A percentile compares a stretch with the other conserved stretches of the same genome.
phyloP scores from a whole-genome alignment of 2,888 invertebrate genomes.

The Timandra comae region DNA sequence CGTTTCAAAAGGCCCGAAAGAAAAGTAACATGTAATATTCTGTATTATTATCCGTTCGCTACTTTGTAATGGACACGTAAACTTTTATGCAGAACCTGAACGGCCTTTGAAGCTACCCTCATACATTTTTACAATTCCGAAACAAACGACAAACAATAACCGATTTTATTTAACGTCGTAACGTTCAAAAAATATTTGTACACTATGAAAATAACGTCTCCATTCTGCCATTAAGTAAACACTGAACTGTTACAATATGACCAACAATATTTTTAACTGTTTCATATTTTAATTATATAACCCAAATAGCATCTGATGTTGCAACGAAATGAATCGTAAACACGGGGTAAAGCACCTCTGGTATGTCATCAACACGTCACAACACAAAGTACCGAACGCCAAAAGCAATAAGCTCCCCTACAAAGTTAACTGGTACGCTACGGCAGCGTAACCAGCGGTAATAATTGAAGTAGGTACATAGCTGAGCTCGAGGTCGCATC shows the following conservation, averaged over 20 bases:
- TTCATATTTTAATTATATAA: no score
- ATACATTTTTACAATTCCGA: slow-evolving; percentile 22
- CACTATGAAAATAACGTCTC: no score
- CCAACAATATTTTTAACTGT: no score
- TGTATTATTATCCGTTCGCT: slow-evolving; percentile 46
- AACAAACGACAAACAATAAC: slow-evolving; percentile 7
- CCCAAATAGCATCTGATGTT: no score
- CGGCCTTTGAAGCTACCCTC: slow-evolving; percentile 30
- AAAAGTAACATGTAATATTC: slow-evolving; percentile 47
- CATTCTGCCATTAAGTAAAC: no score
- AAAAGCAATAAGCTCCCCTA: slow-evolving; percentile 8
- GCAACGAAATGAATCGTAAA: slow-evolving; percentile 6
- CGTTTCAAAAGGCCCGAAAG: slow-evolving; percentile 43
- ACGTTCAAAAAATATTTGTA: no score
- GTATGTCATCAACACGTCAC: slow-evolving; percentile 2
- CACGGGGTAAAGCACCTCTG: no score
- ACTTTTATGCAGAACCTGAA: slow-evolving; percentile 43
- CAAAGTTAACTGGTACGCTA: slow-evolving; percentile 16
- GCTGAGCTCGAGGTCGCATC: slow-evolving; percentile 47
- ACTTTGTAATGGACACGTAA: slow-evolving; percentile 50
- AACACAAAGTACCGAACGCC: slow-evolving; percentile 6
- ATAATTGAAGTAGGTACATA: slow-evolving; percentile 19
- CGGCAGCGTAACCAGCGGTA: slow-evolving; percentile 10
- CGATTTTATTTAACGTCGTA: neutral
- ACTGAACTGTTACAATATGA: no score